A percentile compares a stretch with the other conserved stretches of the same genome.
phyloP scores from a whole-genome alignment of 2,797 vertebrate species.

The Epinephelus awoara region DNA sequence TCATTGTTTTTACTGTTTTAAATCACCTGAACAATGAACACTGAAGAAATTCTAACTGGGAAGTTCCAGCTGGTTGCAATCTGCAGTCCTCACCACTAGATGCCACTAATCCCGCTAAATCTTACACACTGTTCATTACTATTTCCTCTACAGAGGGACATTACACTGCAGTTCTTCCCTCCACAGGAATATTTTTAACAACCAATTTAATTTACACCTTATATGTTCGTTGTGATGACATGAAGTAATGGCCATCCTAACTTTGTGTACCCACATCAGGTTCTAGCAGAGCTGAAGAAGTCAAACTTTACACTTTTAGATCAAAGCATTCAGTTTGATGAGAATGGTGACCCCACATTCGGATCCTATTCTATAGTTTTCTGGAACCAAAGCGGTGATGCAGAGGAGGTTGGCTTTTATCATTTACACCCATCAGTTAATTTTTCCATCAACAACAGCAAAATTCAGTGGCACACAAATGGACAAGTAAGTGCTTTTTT shows the following conservation, averaged over 20 bases:
- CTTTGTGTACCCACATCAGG: constrained; percentile 69
- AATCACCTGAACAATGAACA: too few species aligned
- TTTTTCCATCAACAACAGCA: constrained; percentile 70
- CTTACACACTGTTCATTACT: too few species aligned
- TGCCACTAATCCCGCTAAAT: too few species aligned
- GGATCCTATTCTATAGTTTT: constrained; percentile 81
- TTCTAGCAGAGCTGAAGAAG: constrained; percentile 85
- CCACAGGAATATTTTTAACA: neutral
- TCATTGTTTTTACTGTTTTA: too few species aligned
- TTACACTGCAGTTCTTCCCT: neutral
- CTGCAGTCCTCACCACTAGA: too few species aligned
- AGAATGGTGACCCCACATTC: constrained; percentile 74
- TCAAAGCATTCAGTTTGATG: constrained; percentile 82
- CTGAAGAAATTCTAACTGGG: too few species aligned
- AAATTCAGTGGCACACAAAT: constrained; percentile 80
- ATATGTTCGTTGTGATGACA: neutral
- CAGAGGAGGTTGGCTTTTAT: constrained; percentile 79
- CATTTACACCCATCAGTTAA: constrained; percentile 45
- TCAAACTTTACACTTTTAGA: constrained; percentile 87
- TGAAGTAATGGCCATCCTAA: neutral
- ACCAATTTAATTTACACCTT: neutral
- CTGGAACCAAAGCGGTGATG: constrained; percentile 78
- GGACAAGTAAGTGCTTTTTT: constrained; percentile 60
- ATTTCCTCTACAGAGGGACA: too few species aligned
- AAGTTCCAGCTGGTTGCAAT: too few species aligned